Conservation (phyloP, 2,797 vertebrate species). For the Momotus momota region DNA sequence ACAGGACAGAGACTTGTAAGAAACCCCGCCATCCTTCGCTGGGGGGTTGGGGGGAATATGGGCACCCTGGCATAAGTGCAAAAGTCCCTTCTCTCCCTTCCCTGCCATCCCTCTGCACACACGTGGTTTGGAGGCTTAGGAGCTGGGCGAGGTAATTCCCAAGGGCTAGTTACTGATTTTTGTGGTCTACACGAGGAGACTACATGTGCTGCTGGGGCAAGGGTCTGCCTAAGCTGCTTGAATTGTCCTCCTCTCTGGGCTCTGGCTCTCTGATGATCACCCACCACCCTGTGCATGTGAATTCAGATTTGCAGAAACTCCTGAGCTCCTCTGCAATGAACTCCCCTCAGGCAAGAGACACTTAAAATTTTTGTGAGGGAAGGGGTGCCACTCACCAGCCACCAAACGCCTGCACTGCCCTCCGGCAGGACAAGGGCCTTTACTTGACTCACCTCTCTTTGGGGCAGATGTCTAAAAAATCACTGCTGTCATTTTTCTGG, state of each 20-base stretch:
- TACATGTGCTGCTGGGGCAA: rapidly evolving
- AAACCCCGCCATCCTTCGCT: neutral
- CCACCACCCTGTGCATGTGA: neutral
- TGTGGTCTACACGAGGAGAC: rapidly evolving
- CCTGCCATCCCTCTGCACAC: neutral
- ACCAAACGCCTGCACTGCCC: neutral
- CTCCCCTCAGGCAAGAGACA: neutral
- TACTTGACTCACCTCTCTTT: neutral
- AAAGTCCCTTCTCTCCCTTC: neutral
- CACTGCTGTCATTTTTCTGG: neutral
- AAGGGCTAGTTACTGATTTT: neutral
- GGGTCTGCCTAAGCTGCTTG: neutral
- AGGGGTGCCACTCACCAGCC: neutral
- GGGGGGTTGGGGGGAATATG: no score
- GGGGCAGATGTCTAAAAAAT: neutral
- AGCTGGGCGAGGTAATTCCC: neutral
- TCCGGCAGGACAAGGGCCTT: neutral
- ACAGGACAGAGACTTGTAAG: neutral
- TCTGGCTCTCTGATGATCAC: neutral
- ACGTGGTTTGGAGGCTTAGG: neutral
- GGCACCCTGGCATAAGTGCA: neutral
- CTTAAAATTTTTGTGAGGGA: neutral
- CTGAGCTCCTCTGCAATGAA: neutral
- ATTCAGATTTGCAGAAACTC: neutral
- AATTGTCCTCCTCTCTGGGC: neutral